Conservation (phyloP, 2,888 invertebrate species). For the Mylabris sibirica region DNA sequence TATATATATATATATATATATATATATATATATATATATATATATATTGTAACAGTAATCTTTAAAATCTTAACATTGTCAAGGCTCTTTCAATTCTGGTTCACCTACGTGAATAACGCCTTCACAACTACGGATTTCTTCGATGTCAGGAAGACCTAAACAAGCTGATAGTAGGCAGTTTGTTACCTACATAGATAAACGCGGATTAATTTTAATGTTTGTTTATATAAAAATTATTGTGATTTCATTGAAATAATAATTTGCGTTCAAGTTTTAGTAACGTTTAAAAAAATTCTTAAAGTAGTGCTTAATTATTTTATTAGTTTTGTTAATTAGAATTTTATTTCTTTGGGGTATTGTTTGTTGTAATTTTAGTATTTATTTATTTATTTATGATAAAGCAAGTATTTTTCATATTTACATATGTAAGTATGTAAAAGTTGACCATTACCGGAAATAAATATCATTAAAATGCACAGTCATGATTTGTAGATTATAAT, state of each 20-base stretch:
- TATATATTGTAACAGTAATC: constrained; percentile 1
- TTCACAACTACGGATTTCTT: background rate
- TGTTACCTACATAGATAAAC: background rate
- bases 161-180: constrained; percentile 2
- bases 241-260: background rate
- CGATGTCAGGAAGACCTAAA: constrained; percentile 9
- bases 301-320: background rate
- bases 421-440: constrained; percentile 3
- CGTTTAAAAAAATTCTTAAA: too few relatives aligned
- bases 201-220: background rate
- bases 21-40: too few relatives aligned
- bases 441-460: constrained; percentile 7
- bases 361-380: background rate
- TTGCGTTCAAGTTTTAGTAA: background rate
- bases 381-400: background rate
- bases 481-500: constrained; percentile 1
- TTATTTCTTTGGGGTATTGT: background rate
- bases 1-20: too few relatives aligned
- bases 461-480: constrained; percentile 1
- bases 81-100: constrained; percentile 4
- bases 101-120: constrained; percentile 10
- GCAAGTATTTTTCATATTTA: background rate
- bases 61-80: constrained; percentile 8
- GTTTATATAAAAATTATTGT: background rate
- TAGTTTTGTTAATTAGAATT: background rate